phyloP scores from a whole-genome alignment of 2,113 vertebrate genomes.

The Elgaria multicarinata region DNA sequence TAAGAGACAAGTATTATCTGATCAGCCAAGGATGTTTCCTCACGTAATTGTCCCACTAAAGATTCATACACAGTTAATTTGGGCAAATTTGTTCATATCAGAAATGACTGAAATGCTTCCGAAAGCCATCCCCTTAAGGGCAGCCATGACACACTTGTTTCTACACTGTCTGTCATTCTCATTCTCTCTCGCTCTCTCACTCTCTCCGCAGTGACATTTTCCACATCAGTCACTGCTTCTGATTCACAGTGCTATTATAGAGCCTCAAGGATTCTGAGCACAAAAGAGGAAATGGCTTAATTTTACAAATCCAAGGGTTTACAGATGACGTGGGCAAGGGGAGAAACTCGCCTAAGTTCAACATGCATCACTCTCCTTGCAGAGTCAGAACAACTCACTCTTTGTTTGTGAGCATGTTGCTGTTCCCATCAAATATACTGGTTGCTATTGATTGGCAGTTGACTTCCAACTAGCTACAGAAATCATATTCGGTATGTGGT shows the following conservation, averaged over 20 bases:
- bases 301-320: not conserved
- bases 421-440: not conserved
- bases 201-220: not conserved
- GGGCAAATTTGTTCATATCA: not conserved
- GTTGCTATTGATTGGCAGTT: not conserved
- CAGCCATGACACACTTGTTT: not conserved
- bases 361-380: not conserved
- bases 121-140: not conserved
- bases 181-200: not conserved
- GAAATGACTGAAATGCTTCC: not conserved
- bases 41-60: not conserved
- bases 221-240: not conserved
- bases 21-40: not conserved
- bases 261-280: not conserved
- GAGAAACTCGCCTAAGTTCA: not conserved
- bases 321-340: not conserved
- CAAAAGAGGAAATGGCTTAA: not conserved
- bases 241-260: not conserved
- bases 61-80: not conserved
- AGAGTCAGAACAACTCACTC: not conserved
- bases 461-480: not conserved
- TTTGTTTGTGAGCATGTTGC: not conserved
- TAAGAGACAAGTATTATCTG: not conserved
- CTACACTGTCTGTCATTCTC: not conserved
- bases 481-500: not conserved